Conservation (phyloP, 1,140 invertebrate genomes). For the Cyphomyrmex costatus region DNA sequence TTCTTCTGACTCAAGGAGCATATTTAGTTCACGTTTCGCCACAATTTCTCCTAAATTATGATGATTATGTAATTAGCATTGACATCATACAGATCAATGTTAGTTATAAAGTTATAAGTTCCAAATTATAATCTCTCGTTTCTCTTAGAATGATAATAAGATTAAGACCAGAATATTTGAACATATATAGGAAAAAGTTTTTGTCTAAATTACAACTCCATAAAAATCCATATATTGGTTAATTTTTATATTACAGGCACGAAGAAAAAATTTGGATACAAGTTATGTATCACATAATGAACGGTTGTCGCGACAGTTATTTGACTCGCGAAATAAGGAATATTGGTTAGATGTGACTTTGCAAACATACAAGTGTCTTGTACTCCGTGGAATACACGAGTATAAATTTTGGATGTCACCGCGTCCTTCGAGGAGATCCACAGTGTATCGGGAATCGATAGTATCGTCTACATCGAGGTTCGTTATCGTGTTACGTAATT, state of each 20-base stretch:
- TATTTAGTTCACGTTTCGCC: slow-evolving; percentile 77
- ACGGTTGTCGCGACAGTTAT: slow-evolving; percentile 54
- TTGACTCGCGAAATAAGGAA: slow-evolving; percentile 79
- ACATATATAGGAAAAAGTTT: too few relatives aligned
- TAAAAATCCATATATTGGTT: background rate
- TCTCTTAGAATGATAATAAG: background rate
- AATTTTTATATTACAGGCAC: background rate
- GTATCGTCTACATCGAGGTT: slow-evolving; percentile 1
- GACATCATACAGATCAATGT: slow-evolving; percentile 25
- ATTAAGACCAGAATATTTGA: too few relatives aligned
- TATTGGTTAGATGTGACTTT: slow-evolving; percentile 84
- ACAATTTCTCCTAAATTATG: slow-evolving; percentile 78
- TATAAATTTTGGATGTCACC: background rate
- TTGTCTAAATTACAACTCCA: background rate
- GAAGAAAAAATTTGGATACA: slow-evolving; percentile 2
- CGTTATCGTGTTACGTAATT: slow-evolving; percentile 1
- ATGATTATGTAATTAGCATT: slow-evolving; percentile 74
- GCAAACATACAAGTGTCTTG: slow-evolving; percentile 82
- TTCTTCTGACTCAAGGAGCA: slow-evolving; percentile 77
- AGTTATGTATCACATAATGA: background rate
- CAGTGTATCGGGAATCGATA: background rate
- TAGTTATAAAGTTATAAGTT: background rate
- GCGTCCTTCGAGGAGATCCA: background rate
- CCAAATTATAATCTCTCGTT: background rate
- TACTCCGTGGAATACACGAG: slow-evolving; percentile 63